Evolutionary conservation across 1,140 invertebrate genomes (phyloP).

Genomic region (Anthonomus grandis): DNA sequence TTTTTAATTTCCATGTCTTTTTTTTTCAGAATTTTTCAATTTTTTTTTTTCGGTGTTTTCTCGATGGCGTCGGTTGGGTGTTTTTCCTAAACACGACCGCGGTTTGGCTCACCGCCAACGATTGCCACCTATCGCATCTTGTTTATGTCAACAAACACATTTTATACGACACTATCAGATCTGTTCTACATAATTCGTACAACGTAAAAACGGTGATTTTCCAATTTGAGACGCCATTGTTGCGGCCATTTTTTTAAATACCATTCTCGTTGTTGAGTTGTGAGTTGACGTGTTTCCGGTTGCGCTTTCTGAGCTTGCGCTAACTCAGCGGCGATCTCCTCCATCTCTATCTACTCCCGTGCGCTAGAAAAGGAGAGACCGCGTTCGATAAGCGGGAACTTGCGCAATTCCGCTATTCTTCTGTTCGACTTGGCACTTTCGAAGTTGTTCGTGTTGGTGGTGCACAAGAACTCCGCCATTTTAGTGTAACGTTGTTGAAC

Average conservation of each 20-base stretch:
- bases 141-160: no score
- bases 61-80: neutral
- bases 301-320: constrained; percentile 30
- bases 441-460: no score
- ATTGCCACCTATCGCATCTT: neutral
- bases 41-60: neutral
- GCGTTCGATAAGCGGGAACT: no score
- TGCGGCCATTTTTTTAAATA: constrained; percentile 45
- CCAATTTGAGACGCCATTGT: no score
- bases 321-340: constrained; percentile 1
- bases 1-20: constrained; percentile 6
- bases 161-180: no score
- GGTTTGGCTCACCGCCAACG: neutral
- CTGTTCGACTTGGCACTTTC: no score
- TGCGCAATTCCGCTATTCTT: no score
- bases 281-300: constrained; percentile 33
- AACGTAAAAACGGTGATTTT: no score
- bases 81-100: neutral
- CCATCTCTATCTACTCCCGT: neutral
- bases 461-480: no score
- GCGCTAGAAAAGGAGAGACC: constrained; percentile 13
- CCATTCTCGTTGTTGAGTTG: constrained; percentile 39
- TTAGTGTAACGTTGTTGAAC: no score
- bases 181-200: no score
- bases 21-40: neutral